A percentile compares a stretch with the other conserved stretches of the same genome.
These are phyloP conservation scores for Lasioglossum vierecki DNA, from an alignment of 2,888 invertebrate species.

Conservation along the genomic window DNA sequence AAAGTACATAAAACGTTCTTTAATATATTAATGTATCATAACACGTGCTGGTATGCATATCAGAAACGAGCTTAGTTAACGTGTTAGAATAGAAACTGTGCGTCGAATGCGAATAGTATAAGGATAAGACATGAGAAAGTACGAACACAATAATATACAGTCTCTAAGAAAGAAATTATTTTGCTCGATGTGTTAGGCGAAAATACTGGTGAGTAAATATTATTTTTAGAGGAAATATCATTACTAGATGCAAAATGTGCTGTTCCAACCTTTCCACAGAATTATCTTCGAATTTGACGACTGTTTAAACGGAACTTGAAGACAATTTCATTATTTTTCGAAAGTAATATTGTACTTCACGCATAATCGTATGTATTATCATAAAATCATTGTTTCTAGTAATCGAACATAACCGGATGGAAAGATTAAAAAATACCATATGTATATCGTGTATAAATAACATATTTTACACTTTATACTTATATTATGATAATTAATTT, in stretches of 20 bases:
- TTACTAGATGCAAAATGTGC: not conserved
- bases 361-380: not conserved
- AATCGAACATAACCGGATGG: not conserved
- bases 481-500: not conserved
- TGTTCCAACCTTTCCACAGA: not conserved
- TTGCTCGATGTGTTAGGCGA: not conserved
- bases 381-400: not conserved
- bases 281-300: not conserved
- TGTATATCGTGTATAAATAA: not conserved
- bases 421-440: not conserved
- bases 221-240: not conserved
- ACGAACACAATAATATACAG: constrained; percentile 13
- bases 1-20: constrained; percentile 1
- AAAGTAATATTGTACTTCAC: not conserved
- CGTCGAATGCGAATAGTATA: constrained; percentile 23
- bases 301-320: not conserved
- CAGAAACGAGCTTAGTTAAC: constrained; percentile 8
- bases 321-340: not conserved
- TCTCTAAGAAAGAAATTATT: constrained; percentile 1
- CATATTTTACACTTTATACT: not conserved
- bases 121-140: constrained; percentile 13
- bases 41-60: constrained; percentile 20
- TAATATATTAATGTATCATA: not conserved
- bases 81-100: constrained; percentile 19
- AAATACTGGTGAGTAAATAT: not conserved